Percentiles rank a stretch among this genome's conserved stretches.
phyloP scores from a whole-genome alignment of 2,113 vertebrate species.

The Nesogale talazaci region DNA sequence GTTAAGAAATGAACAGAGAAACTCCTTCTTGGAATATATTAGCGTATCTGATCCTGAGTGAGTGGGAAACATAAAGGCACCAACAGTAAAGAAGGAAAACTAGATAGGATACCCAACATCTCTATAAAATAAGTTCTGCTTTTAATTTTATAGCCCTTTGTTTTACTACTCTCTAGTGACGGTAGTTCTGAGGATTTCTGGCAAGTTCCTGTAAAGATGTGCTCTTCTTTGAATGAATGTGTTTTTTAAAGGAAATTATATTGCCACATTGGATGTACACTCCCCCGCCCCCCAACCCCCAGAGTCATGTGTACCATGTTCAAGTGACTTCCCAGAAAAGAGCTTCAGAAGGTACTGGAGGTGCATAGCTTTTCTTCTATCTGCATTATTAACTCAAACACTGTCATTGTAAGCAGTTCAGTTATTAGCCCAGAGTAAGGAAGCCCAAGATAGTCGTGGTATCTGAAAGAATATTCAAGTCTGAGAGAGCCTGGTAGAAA shows the following conservation, averaged over 20 bases:
- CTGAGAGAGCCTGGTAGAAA: no score
- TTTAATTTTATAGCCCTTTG: slow-evolving; percentile 60
- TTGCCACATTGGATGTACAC: slow-evolving; percentile 23
- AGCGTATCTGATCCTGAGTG: neutral
- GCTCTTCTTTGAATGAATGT: slow-evolving; percentile 51
- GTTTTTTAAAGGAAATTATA: slow-evolving; percentile 15
- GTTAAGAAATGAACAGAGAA: slow-evolving; percentile 49
- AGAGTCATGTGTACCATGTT: neutral
- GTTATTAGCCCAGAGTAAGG: neutral
- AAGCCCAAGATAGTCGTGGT: no score
- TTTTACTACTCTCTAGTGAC: slow-evolving; percentile 47
- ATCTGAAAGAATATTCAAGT: no score
- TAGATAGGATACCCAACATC: slow-evolving; percentile 7
- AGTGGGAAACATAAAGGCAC: neutral
- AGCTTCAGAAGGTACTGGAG: neutral
- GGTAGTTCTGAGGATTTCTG: slow-evolving; percentile 54
- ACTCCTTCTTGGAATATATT: slow-evolving; percentile 34
- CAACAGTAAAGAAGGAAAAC: neutral
- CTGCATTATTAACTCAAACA: neutral
- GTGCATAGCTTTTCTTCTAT: neutral
- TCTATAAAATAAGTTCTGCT: slow-evolving; percentile 44
- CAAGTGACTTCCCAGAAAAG: neutral
- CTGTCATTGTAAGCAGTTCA: neutral
- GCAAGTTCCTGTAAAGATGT: slow-evolving; percentile 67
- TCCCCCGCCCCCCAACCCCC: neutral